Evolutionary conservation across 2,113 vertebrate genomes (phyloP).

Genomic region (Tachycineta bicolor): DNA sequence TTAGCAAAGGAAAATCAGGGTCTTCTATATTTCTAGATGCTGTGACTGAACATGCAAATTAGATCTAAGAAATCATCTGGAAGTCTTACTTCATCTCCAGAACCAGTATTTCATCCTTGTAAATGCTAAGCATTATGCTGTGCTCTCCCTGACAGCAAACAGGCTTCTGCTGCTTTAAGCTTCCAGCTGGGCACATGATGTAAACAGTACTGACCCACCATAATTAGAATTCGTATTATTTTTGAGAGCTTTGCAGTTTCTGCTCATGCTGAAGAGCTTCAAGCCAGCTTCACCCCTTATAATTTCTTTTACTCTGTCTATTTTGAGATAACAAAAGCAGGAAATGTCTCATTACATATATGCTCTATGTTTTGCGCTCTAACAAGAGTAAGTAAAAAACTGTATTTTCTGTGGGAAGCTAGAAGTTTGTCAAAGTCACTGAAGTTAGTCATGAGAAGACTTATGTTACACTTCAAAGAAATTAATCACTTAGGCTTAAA

Average conservation of each 20-base stretch:
- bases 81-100: not conserved
- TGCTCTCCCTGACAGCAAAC: not conserved
- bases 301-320: not conserved
- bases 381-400: not conserved
- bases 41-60: not conserved
- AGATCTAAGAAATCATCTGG: not conserved
- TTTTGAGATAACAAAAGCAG: not conserved
- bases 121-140: not conserved
- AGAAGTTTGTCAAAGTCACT: not conserved
- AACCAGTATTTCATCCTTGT: not conserved
- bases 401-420: not conserved
- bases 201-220: not conserved
- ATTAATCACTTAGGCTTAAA: not conserved
- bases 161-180: not conserved
- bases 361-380: not conserved
- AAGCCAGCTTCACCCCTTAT: not conserved
- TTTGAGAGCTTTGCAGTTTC: not conserved
- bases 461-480: not conserved
- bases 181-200: not conserved
- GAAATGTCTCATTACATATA: not conserved
- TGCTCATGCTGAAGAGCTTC: not conserved
- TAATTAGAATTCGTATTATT: not conserved
- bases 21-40: not conserved
- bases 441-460: not conserved
- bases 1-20: not conserved